phyloP scores from a whole-genome alignment of 1,140 invertebrate genomes.

The Latrodectus geometricus region DNA sequence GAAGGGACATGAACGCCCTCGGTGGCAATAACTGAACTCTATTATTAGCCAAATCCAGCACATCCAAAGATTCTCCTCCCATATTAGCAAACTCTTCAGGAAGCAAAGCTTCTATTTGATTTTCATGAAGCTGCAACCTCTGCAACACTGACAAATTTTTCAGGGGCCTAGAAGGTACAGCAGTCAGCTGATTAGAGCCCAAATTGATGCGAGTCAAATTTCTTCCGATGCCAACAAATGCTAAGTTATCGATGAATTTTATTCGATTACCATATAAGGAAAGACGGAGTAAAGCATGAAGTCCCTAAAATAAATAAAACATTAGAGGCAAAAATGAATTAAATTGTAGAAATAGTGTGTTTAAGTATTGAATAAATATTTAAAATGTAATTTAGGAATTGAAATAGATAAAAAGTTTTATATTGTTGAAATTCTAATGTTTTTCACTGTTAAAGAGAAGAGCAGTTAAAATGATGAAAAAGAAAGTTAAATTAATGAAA shows the following conservation, averaged over 20 bases:
- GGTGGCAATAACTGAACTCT: slow-evolving; percentile 59
- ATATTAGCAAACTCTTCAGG: slow-evolving; percentile 60
- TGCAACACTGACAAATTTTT: slow-evolving; percentile 61
- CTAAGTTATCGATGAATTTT: slow-evolving; percentile 63
- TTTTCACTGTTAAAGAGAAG: no score
- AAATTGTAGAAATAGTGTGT: not conserved
- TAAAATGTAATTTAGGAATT: not conserved
- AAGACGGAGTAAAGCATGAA: slow-evolving; percentile 63
- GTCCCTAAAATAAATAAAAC: slow-evolving; percentile 61
- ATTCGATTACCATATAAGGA: slow-evolving; percentile 65
- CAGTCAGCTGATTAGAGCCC: slow-evolving; percentile 64
- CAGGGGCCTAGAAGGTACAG: slow-evolving; percentile 63
- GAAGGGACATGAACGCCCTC: slow-evolving; percentile 63
- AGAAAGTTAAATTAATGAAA: no score
- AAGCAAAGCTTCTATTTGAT: slow-evolving; percentile 62
- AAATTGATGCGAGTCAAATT: slow-evolving; percentile 65
- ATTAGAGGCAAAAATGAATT: not conserved
- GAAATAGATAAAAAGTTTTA: no score
- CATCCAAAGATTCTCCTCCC: slow-evolving; percentile 61
- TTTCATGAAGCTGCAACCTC: slow-evolving; percentile 64
- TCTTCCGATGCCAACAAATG: slow-evolving; percentile 63
- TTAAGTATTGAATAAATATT: not conserved
- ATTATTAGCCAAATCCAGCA: slow-evolving; percentile 64
- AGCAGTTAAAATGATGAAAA: no score
- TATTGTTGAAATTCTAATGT: no score